Percentiles rank a stretch among this genome's conserved stretches.
phyloP scores from a whole-genome alignment of 2,113 vertebrate species.

The Dipodomys merriami region DNA sequence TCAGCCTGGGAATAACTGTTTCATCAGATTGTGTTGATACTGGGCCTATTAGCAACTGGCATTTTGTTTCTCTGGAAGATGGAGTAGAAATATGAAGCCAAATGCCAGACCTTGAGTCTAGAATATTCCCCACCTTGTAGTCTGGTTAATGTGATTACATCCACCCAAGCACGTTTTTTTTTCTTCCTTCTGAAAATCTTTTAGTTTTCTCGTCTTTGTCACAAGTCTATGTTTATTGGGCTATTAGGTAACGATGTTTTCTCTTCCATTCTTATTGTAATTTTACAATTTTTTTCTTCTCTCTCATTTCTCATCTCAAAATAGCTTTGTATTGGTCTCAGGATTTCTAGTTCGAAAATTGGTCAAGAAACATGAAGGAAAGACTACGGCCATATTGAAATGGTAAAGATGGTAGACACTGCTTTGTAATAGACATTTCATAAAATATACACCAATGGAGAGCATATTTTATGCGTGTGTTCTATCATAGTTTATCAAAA shows the following conservation, averaged over 20 bases:
- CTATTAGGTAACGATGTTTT: neutral
- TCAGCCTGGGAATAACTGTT: neutral
- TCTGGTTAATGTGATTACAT: neutral
- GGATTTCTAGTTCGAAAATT: neutral
- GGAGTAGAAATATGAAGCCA: neutral
- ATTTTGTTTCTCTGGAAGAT: conserved; percentile 27
- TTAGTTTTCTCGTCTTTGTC: neutral
- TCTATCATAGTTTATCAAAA: neutral
- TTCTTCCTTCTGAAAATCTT: neutral
- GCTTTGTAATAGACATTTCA: neutral
- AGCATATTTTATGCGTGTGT: neutral
- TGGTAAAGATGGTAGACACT: neutral
- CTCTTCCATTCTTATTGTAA: neutral
- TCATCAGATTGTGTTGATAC: neutral
- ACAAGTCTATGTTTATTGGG: neutral
- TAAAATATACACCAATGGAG: neutral
- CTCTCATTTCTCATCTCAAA: neutral
- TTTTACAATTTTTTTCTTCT: neutral
- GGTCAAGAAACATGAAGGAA: neutral
- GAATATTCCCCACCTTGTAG: neutral
- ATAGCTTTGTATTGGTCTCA: neutral
- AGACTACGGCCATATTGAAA: neutral
- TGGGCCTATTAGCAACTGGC: neutral
- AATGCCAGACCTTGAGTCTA: neutral
- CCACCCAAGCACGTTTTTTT: neutral